These are phyloP conservation scores for Drosophila saltans DNA, from an alignment of 1,140 invertebrate species.

Conservation along the genomic window DNA sequence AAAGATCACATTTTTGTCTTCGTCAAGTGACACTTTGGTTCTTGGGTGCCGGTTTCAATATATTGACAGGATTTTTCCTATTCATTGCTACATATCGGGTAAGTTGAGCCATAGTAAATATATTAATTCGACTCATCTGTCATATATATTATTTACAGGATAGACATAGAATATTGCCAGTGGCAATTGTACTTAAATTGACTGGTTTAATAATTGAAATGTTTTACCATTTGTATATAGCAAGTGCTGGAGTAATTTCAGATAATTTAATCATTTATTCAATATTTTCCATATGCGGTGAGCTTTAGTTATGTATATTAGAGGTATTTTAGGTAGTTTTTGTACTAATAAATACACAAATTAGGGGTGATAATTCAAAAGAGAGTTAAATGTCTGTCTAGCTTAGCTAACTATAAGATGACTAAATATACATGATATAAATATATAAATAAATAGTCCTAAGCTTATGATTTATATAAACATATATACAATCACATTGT, in stretches of 20 bases:
- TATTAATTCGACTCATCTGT: not conserved
- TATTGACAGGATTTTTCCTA: slow-evolving; percentile 17
- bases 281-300: slow-evolving; percentile 22
- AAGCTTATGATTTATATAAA: too few species aligned
- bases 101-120: not conserved
- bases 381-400: too few species aligned
- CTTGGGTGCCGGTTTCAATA: not conserved
- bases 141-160: not conserved
- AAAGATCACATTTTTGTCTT: not conserved
- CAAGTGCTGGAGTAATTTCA: not conserved
- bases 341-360: too few species aligned
- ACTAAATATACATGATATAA: too few species aligned
- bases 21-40: slow-evolving; percentile 3
- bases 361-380: too few species aligned
- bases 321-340: too few species aligned
- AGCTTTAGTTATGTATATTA: slow-evolving; percentile 15
- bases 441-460: too few species aligned
- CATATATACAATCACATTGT: too few species aligned
- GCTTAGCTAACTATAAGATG: too few species aligned
- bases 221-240: slow-evolving; percentile 31
- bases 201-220: slow-evolving; percentile 37
- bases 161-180: slow-evolving; percentile 23
- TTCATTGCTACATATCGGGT: slow-evolving; percentile 14
- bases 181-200: slow-evolving; percentile 42
- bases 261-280: not conserved